Evolutionary conservation across 1,140 invertebrate genomes (phyloP).

Genomic region (Lysiphlebus fabarum): DNA sequence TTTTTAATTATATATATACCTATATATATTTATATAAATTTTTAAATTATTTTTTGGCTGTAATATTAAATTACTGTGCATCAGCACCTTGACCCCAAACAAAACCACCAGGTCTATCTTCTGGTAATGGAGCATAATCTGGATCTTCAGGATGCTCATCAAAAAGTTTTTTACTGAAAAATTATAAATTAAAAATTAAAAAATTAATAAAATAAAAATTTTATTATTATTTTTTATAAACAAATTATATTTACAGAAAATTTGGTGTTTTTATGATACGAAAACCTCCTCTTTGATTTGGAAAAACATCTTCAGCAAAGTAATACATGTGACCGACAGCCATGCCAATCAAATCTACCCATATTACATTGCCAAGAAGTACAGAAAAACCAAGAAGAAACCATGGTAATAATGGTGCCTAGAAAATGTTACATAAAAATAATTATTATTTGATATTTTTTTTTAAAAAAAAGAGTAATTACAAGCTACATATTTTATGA

Average conservation of each 20-base stretch:
- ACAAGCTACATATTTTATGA: too few species aligned
- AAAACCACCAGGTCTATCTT: constrained; percentile 86
- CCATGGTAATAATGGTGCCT: constrained; percentile 98
- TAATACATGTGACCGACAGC: constrained; percentile 99
- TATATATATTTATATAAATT: too few species aligned
- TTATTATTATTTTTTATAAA: too few species aligned
- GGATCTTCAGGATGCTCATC: constrained; percentile 75
- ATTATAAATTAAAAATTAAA: constrained; percentile 27
- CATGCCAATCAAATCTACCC: constrained; percentile 97
- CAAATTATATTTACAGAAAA: constrained; percentile 75
- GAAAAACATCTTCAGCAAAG: constrained; percentile 98
- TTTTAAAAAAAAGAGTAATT: too few species aligned
- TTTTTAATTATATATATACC: too few species aligned
- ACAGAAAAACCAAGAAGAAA: constrained; percentile 95
- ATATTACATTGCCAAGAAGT: constrained; percentile 91
- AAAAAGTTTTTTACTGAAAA: constrained; percentile 75
- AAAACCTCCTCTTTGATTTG: constrained; percentile 86
- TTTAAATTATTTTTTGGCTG: too few species aligned
- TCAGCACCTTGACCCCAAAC: constrained; percentile 70
- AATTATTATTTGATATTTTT: too few species aligned
- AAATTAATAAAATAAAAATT: constrained; percentile 4
- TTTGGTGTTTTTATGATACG: constrained; percentile 88
- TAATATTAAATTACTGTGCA: constrained; percentile 37
- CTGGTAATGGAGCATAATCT: constrained; percentile 78
- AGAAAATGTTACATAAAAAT: constrained; percentile 35